Evolutionary conservation across 1,140 invertebrate species (phyloP).

Genomic region (Mamestra configurata): DNA sequence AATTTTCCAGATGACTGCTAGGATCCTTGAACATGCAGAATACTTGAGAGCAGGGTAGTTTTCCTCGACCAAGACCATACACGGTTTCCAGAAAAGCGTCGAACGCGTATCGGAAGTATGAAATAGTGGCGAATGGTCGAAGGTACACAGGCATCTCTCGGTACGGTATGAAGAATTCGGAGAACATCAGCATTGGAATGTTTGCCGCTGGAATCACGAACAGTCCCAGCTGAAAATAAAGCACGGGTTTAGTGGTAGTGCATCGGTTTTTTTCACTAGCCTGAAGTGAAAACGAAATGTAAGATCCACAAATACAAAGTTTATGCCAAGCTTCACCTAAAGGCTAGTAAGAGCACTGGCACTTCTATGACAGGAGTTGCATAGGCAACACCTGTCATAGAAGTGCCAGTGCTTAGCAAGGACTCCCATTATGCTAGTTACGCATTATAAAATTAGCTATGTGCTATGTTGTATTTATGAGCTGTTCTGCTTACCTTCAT

Average conservation of each 20-base stretch:
- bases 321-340: too few relatives aligned
- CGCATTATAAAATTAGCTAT: too few relatives aligned
- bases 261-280: too few relatives aligned
- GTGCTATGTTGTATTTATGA: too few relatives aligned
- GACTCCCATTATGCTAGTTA: too few relatives aligned
- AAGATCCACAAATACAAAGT: too few relatives aligned
- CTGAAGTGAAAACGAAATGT: too few relatives aligned
- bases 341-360: too few relatives aligned
- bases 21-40: constrained; percentile 86
- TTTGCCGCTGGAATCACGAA: constrained; percentile 94
- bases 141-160: constrained; percentile 92
- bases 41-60: constrained; percentile 86
- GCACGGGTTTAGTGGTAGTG: background rate
- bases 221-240: constrained; percentile 90
- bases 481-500: constrained; percentile 91
- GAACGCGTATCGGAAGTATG: constrained; percentile 94
- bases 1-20: constrained; percentile 82
- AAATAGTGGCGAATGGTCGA: constrained; percentile 91
- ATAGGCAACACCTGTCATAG: too few relatives aligned
- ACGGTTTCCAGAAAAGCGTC: constrained; percentile 93
- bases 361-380: too few relatives aligned
- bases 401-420: too few relatives aligned
- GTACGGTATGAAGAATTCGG: constrained; percentile 95
- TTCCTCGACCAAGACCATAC: constrained; percentile 91
- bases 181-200: constrained; percentile 95